Percentiles rank a stretch among this genome's conserved stretches.
phyloP scores from a whole-genome alignment of 2,113 vertebrate genomes.

The Trinectes maculatus region DNA sequence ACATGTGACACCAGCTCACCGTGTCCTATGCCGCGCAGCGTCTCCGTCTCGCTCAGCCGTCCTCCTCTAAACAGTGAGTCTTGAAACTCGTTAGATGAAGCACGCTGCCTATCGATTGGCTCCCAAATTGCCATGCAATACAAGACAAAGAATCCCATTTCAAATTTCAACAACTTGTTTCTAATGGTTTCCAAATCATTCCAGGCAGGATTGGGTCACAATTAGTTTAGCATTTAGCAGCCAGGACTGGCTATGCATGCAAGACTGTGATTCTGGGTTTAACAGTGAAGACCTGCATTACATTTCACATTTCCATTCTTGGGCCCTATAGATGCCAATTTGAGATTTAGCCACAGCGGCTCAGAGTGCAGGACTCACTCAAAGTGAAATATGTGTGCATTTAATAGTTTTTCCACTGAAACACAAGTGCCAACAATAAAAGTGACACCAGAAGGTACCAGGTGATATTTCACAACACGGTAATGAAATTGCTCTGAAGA shows the following conservation, averaged over 20 bases:
- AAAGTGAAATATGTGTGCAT: background rate
- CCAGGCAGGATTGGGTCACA: conserved; percentile 67
- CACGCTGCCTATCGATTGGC: conserved; percentile 73
- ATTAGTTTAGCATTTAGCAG: conserved; percentile 70
- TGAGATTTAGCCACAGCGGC: conserved; percentile 17
- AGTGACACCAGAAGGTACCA: background rate
- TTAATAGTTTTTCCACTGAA: background rate
- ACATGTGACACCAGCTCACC: conserved; percentile 2
- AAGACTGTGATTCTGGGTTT: conserved; percentile 47
- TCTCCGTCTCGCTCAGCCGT: background rate
- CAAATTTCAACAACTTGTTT: conserved; percentile 73
- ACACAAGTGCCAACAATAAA: conserved; percentile 5
- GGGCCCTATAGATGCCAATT: conserved; percentile 23
- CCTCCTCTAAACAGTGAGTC: conserved; percentile 46
- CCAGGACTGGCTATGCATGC: conserved; percentile 62
- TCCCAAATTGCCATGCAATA: conserved; percentile 62
- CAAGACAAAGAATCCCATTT: conserved; percentile 77
- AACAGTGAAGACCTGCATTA: conserved; percentile 14
- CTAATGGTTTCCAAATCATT: conserved; percentile 74
- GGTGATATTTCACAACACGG: background rate
- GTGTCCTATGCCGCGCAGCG: background rate
- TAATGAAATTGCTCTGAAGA: background rate
- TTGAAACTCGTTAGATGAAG: conserved; percentile 71
- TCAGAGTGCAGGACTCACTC: conserved; percentile 20
- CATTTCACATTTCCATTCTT: conserved; percentile 65